Conservation (phyloP, 1,140 invertebrate species). For the Brachionus rubens region DNA sequence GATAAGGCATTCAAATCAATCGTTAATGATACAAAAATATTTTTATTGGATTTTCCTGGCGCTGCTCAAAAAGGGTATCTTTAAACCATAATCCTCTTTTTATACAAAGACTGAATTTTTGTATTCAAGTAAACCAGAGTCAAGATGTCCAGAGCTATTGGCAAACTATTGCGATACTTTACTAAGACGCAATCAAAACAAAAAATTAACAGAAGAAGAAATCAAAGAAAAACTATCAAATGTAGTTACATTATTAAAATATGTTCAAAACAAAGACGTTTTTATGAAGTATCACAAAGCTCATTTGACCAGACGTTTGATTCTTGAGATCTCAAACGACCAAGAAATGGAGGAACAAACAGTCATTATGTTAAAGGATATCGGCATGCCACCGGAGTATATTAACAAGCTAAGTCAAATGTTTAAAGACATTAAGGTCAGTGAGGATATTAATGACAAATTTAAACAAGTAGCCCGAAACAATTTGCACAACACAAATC, state of each 20-base stretch:
- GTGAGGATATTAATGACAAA: slow-evolving; percentile 92
- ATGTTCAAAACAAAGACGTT: slow-evolving; percentile 98
- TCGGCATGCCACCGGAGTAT: slow-evolving; percentile 98
- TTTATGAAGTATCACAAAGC: slow-evolving; percentile 99
- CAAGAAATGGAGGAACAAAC: slow-evolving; percentile 99
- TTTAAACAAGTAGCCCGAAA: slow-evolving; percentile 67
- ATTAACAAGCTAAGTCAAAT: slow-evolving; percentile 94
- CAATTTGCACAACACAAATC: slow-evolving; percentile 21
- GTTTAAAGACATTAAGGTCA: slow-evolving; percentile 96
- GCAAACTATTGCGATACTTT: slow-evolving; percentile 99
- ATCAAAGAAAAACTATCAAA: slow-evolving; percentile 84
- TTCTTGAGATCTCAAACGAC: slow-evolving; percentile 92
- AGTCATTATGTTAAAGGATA: slow-evolving; percentile 83
- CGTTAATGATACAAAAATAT: slow-evolving; percentile 96
- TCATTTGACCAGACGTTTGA: slow-evolving; percentile 88
- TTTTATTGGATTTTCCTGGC: slow-evolving; percentile 72
- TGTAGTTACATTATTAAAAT: slow-evolving; percentile 91
- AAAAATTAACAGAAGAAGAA: slow-evolving; percentile 92
- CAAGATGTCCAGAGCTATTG: slow-evolving; percentile 94
- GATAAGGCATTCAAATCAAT: slow-evolving; percentile 97
- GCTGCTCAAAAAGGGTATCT: slow-evolving; percentile 39
- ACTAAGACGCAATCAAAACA: slow-evolving; percentile 83
- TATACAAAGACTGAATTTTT: not conserved
- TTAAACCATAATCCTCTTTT: not conserved
- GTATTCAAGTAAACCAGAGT: slow-evolving; percentile 65